A percentile compares a stretch with the other conserved stretches of the same genome.
These are phyloP conservation scores for Elephantulus edwardii DNA, from an alignment of 2,113 vertebrate genomes.

Conservation along the genomic window DNA sequence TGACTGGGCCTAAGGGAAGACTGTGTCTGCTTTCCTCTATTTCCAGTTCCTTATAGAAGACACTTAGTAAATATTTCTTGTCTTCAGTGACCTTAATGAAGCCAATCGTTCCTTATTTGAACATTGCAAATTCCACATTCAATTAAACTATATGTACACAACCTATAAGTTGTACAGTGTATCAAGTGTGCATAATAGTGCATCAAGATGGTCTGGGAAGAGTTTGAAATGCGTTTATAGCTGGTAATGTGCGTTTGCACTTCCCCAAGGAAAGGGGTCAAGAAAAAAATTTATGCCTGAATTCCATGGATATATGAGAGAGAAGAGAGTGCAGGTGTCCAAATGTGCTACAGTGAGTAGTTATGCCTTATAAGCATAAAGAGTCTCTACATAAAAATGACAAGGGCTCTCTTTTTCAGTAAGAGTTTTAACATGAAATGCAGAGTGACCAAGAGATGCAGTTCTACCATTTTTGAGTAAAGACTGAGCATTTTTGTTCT, in stretches of 20 bases:
- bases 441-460: background rate
- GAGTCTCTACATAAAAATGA: background rate
- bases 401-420: background rate
- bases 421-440: background rate
- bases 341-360: background rate
- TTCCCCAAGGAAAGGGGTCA: background rate
- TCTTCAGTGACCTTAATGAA: slow-evolving; percentile 3
- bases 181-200: background rate
- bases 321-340: background rate
- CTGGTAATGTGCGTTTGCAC: background rate
- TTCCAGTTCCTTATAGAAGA: background rate
- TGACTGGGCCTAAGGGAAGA: background rate
- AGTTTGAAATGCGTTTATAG: slow-evolving; percentile 6
- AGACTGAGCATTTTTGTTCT: background rate
- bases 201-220: background rate
- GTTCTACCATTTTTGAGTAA: background rate
- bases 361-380: background rate
- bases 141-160: background rate
- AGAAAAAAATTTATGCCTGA: background rate
- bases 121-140: background rate
- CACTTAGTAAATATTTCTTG: slow-evolving; percentile 34
- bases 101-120: background rate
- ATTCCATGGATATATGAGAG: background rate
- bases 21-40: background rate
- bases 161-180: background rate